Conservation (phyloP, 2,888 invertebrate genomes). For the Drosophila maculinotata region DNA sequence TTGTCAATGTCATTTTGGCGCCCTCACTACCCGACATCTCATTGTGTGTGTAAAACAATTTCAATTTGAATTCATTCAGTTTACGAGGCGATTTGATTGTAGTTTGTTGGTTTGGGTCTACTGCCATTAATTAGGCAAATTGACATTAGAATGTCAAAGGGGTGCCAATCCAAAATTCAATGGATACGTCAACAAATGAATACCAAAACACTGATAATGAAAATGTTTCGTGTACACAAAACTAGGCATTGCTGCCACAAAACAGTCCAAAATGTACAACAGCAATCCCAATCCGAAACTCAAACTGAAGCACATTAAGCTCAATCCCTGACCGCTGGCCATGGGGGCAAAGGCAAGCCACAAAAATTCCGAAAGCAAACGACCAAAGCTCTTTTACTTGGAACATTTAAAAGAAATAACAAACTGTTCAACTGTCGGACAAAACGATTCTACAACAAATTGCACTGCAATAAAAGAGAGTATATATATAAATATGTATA, state of each 20-base stretch:
- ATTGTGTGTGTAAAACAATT: constrained; percentile 29
- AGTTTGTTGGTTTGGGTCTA: constrained; percentile 19
- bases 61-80: constrained; percentile 28
- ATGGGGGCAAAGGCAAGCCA: constrained; percentile 59
- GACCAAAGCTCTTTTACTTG: constrained; percentile 76
- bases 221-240: constrained; percentile 16
- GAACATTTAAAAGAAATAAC: constrained; percentile 81
- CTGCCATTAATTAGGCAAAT: constrained; percentile 59
- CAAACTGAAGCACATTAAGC: constrained; percentile 53
- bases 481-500: constrained; percentile 15
- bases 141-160: constrained; percentile 33
- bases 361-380: constrained; percentile 75
- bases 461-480: constrained; percentile 81
- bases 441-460: constrained; percentile 83
- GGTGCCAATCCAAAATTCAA: constrained; percentile 17
- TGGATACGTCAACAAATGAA: constrained; percentile 28
- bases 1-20: constrained; percentile 7
- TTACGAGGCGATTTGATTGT: constrained; percentile 34
- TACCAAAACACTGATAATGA: constrained; percentile 20
- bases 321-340: constrained; percentile 59
- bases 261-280: neutral
- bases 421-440: constrained; percentile 81
- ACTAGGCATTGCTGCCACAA: neutral
- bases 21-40: neutral
- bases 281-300: neutral